These are phyloP conservation scores for Sinocyclocheilus anshuiensis DNA, from an alignment of 2,113 vertebrate species.

Conservation along the genomic window DNA sequence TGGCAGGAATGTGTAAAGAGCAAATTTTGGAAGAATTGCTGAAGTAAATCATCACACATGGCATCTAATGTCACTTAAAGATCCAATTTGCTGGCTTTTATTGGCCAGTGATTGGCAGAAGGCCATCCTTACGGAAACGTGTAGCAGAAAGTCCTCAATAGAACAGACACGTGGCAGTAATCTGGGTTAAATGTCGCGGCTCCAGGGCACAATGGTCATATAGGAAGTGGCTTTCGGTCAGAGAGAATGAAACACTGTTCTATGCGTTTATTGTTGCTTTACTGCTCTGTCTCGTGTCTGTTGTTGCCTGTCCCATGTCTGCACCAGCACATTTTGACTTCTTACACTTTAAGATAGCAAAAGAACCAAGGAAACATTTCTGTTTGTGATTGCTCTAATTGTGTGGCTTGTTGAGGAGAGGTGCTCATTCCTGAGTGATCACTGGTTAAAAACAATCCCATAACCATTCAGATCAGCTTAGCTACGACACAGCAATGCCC, in stretches of 20 bases:
- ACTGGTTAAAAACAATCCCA: too few relatives aligned
- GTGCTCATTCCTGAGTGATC: too few relatives aligned
- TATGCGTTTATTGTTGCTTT: background rate
- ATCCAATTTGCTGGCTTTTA: background rate
- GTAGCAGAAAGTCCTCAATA: background rate
- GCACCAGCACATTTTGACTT: background rate
- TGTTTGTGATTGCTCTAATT: too few relatives aligned
- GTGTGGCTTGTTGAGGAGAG: too few relatives aligned
- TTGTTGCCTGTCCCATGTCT: background rate
- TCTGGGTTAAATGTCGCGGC: background rate
- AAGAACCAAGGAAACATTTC: background rate
- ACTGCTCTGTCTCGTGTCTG: background rate
- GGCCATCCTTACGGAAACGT: background rate
- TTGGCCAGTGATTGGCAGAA: background rate
- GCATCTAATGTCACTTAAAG: background rate
- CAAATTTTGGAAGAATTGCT: background rate
- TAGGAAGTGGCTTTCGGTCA: background rate
- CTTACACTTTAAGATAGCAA: background rate
- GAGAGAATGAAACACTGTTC: slow-evolving; percentile 6
- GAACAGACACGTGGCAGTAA: background rate
- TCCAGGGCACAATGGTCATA: background rate
- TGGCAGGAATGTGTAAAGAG: background rate
- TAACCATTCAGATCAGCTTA: too few relatives aligned
- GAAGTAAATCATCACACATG: background rate
- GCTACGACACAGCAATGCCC: too few relatives aligned